Percentiles rank a stretch among this genome's conserved stretches.
phyloP scores from a whole-genome alignment of 2,797 vertebrate genomes.

The Pangasius krempfi region DNA sequence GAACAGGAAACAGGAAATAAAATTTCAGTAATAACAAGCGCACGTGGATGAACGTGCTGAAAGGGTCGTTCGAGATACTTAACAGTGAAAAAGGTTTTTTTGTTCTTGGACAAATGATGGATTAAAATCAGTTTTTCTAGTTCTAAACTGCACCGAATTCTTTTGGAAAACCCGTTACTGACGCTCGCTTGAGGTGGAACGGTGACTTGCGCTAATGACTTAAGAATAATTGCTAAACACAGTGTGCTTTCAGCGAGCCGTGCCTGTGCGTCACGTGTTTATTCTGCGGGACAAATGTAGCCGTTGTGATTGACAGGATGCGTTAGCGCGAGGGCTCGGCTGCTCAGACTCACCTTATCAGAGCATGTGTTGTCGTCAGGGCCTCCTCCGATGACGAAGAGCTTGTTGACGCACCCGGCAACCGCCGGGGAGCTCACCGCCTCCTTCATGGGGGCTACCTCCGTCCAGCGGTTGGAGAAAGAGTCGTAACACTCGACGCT shows the following conservation, averaged over 20 bases:
- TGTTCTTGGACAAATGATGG: not conserved
- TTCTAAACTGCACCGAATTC: not conserved
- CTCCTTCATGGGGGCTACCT: constrained; percentile 95
- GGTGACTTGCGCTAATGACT: not conserved
- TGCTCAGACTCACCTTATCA: constrained; percentile 84
- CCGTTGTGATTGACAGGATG: not conserved
- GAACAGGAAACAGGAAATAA: not conserved
- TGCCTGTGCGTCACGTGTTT: not conserved
- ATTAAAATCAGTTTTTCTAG: not conserved
- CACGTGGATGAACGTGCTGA: not conserved
- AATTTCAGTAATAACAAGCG: not conserved
- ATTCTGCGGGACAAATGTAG: not conserved
- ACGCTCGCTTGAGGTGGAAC: not conserved
- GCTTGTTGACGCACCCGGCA: constrained; percentile 89
- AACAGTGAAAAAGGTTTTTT: not conserved
- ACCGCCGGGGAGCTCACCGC: constrained; percentile 97
- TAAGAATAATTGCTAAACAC: not conserved
- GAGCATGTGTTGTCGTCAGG: constrained; percentile 97
- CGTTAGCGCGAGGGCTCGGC: not conserved
- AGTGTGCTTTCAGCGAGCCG: not conserved
- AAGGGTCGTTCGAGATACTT: not conserved
- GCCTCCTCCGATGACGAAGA: constrained; percentile 96
- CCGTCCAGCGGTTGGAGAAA: constrained; percentile 97
- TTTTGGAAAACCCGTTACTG: not conserved
- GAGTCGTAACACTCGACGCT: constrained; percentile 97